These are phyloP conservation scores for Tenualosa ilisha DNA, from an alignment of 2,797 vertebrate genomes.

Conservation along the genomic window DNA sequence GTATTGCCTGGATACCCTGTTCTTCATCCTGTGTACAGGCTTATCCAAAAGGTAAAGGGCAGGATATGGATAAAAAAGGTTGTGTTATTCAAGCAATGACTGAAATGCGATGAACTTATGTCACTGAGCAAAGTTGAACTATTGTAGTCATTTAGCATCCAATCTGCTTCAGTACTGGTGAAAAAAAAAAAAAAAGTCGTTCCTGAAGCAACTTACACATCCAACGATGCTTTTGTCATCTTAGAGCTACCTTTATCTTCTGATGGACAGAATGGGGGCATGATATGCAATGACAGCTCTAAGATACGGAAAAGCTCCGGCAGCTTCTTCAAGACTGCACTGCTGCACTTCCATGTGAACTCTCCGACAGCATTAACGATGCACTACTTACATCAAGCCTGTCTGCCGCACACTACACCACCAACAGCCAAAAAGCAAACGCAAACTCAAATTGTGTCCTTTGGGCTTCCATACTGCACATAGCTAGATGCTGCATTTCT, in stretches of 20 bases:
- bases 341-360: background rate
- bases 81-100: background rate
- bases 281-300: background rate
- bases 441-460: background rate
- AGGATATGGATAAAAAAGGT: background rate
- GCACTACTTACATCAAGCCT: background rate
- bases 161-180: background rate
- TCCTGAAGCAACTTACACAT: background rate
- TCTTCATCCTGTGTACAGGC: background rate
- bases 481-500: background rate
- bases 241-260: background rate
- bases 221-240: background rate
- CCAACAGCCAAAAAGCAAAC: background rate
- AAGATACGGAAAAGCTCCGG: background rate
- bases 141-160: background rate
- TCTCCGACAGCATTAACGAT: background rate
- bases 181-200: background rate
- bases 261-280: constrained; percentile 14
- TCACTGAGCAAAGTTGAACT: background rate
- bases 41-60: background rate
- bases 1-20: background rate
- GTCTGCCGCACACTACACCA: background rate
- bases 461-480: background rate
- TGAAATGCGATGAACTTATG: background rate
- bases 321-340: background rate